These are phyloP conservation scores for Sisyra nigra DNA, from an alignment of 2,888 invertebrate genomes.

Conservation along the genomic window DNA sequence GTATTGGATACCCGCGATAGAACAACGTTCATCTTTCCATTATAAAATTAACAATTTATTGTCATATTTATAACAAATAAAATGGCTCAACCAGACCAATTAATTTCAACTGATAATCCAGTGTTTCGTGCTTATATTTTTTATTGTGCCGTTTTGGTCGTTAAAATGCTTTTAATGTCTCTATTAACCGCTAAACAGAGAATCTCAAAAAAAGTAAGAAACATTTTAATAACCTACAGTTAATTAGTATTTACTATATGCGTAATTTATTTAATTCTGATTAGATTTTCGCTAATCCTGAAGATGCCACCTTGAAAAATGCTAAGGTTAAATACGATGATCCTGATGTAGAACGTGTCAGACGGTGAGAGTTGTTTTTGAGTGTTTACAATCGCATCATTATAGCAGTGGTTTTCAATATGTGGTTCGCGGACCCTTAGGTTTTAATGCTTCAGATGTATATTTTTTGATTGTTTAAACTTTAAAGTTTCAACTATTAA, in stretches of 20 bases:
- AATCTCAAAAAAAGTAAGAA: not conserved
- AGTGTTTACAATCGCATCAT: no score
- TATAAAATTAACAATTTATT: no score
- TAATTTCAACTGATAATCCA: not conserved
- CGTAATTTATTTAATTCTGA: no score
- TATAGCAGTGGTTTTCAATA: no score
- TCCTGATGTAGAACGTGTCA: conserved; percentile 31
- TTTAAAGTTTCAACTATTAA: no score
- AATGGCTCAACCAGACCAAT: not conserved
- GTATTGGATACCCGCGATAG: no score
- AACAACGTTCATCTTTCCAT: no score
- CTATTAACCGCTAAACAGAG: not conserved
- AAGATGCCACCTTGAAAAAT: conserved; percentile 26
- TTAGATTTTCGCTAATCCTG: conserved; percentile 36
- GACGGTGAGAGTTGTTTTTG: conserved; percentile 25
- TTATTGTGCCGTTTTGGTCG: not conserved
- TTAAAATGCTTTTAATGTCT: not conserved
- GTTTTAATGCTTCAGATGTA: no score
- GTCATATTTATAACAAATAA: no score
- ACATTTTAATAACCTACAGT: no score
- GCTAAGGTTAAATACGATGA: conserved; percentile 24
- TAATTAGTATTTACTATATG: not conserved
- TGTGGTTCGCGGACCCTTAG: no score
- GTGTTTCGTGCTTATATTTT: not conserved
- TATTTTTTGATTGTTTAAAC: no score